Evolutionary conservation across 2,888 invertebrate species (phyloP).

Genomic region (Epirrhoe alternata): DNA sequence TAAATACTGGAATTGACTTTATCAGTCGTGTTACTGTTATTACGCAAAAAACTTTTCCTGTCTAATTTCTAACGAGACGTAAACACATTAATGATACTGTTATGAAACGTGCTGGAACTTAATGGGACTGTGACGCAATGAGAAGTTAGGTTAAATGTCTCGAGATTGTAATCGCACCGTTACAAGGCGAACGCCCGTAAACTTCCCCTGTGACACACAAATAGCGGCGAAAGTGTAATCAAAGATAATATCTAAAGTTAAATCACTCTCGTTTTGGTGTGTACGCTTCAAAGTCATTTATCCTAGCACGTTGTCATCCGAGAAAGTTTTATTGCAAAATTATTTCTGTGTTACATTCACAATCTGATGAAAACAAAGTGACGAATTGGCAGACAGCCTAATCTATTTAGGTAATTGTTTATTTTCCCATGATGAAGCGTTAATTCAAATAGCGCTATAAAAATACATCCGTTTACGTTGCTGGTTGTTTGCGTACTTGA

Average conservation of each 20-base stretch:
- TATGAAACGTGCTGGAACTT: slow-evolving; percentile 15
- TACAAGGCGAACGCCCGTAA: slow-evolving; percentile 12
- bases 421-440: slow-evolving; percentile 22
- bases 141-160: slow-evolving; percentile 27
- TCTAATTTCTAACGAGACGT: slow-evolving; percentile 14
- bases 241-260: slow-evolving; percentile 10
- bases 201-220: slow-evolving; percentile 15
- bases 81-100: slow-evolving; percentile 25
- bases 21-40: slow-evolving; percentile 10
- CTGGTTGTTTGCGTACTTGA: background rate
- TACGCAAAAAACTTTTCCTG: slow-evolving; percentile 27
- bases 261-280: background rate
- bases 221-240: slow-evolving; percentile 23
- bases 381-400: slow-evolving; percentile 32
- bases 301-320: background rate
- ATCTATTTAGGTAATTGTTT: slow-evolving; percentile 29
- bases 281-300: background rate
- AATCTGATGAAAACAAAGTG: slow-evolving; percentile 18
- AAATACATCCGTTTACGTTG: slow-evolving; percentile 1
- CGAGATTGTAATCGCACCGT: slow-evolving; percentile 22
- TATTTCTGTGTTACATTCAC: slow-evolving; percentile 13
- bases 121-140: slow-evolving; percentile 23
- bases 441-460: slow-evolving; percentile 4
- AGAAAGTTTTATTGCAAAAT: slow-evolving; percentile 12
- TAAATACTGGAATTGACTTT: background rate